Percentiles rank a stretch among this genome's conserved stretches.
Conservation (phyloP, 2,888 invertebrate genomes). For the Raillietiella orientalis region DNA sequence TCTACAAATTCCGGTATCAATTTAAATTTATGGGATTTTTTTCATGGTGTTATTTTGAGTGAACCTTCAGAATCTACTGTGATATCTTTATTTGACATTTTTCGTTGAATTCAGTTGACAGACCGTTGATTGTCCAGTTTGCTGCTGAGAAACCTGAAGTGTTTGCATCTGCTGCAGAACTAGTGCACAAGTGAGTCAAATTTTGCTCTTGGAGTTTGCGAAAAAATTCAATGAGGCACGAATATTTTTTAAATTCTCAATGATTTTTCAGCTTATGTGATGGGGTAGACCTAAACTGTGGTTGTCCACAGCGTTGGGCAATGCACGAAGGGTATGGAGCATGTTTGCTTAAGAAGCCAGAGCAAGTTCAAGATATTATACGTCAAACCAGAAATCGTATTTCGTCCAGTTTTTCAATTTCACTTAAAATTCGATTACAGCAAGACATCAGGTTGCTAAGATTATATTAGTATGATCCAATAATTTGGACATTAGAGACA, state of each 20-base stretch:
- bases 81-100: constrained; percentile 4
- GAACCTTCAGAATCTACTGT: no score
- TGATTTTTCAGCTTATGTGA: constrained; percentile 28
- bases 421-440: constrained; percentile 61
- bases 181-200: constrained; percentile 30
- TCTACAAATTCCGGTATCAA: constrained; percentile 25
- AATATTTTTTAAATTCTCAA: constrained; percentile 5
- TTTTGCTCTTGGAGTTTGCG: constrained; percentile 1
- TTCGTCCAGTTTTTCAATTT: constrained; percentile 37
- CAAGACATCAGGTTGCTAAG: constrained; percentile 29
- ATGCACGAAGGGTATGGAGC: constrained; percentile 66
- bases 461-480: no score
- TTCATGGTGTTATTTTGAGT: background rate
- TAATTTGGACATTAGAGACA: no score
- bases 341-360: constrained; percentile 43
- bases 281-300: constrained; percentile 88
- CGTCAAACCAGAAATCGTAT: constrained; percentile 35
- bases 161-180: constrained; percentile 48
- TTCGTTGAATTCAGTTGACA: constrained; percentile 23
- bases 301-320: constrained; percentile 89
- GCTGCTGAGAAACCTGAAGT: constrained; percentile 54
- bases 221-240: background rate
- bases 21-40: constrained; percentile 1
- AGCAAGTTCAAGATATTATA: constrained; percentile 46
- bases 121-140: constrained; percentile 73